These are phyloP conservation scores for Axea sp. DNA, from an alignment of 2,888 invertebrate genomes.

Conservation along the genomic window DNA sequence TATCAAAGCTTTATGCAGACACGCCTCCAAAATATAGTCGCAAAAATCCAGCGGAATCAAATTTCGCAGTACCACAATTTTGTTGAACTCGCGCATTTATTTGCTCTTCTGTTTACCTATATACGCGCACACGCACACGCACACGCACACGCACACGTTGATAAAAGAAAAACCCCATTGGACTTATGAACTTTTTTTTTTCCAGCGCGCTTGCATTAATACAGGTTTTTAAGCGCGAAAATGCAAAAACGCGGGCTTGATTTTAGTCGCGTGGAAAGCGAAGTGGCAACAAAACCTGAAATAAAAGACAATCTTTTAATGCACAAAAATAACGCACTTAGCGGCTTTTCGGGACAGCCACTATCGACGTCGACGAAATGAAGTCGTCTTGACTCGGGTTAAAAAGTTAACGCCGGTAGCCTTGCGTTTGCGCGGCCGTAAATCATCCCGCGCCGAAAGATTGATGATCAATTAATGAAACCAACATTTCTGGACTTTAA, in stretches of 20 bases:
- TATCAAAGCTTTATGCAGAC: constrained; percentile 21
- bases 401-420: constrained; percentile 18
- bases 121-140: no score
- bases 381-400: constrained; percentile 6
- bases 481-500: constrained; percentile 16
- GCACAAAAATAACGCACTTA: constrained; percentile 15
- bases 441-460: constrained; percentile 32
- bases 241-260: neutral
- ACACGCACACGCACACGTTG: no score
- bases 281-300: neutral
- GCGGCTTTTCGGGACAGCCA: constrained; percentile 13
- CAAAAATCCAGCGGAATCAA: constrained; percentile 26
- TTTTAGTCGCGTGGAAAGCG: constrained; percentile 5
- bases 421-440: constrained; percentile 4
- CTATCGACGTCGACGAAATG: constrained; percentile 26
- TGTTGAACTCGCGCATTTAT: constrained; percentile 24
- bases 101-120: constrained; percentile 21
- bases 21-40: constrained; percentile 8
- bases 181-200: constrained; percentile 5
- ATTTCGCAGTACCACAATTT: no score
- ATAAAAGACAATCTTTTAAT: constrained; percentile 22
- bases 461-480: constrained; percentile 38
- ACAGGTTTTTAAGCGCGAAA: constrained; percentile 16
- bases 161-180: constrained; percentile 13
- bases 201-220: constrained; percentile 9